Evolutionary conservation across 2,797 vertebrate genomes (phyloP).

Genomic region (Schizothorax lantsangensis): DNA sequence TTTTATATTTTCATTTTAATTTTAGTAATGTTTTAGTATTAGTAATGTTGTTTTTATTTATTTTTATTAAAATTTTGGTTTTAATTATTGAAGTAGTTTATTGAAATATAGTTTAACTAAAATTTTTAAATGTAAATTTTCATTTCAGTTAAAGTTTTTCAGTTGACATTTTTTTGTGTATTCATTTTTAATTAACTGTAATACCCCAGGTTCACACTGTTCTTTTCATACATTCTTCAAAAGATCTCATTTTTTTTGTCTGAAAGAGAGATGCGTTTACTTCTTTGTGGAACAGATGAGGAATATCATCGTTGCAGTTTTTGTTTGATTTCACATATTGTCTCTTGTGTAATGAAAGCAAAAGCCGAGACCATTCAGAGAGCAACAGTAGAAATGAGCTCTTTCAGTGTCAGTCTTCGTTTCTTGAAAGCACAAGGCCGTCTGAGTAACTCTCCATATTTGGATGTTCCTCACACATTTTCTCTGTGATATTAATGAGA

Average conservation of each 20-base stretch:
- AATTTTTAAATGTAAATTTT: too few species aligned
- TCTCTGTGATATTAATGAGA: slow-evolving; percentile 62
- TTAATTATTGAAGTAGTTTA: background rate
- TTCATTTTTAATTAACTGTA: background rate
- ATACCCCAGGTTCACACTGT: background rate
- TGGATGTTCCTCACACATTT: slow-evolving; percentile 53
- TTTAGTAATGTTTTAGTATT: background rate
- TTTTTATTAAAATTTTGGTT: background rate
- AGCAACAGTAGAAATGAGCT: slow-evolving; percentile 5
- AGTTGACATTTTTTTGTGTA: background rate
- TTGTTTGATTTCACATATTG: background rate
- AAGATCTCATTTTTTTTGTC: background rate
- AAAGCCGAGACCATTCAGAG: background rate
- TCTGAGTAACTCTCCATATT: background rate
- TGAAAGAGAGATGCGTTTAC: background rate
- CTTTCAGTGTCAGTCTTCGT: background rate
- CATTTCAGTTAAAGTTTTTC: background rate
- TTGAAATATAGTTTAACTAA: too few species aligned
- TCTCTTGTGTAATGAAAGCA: slow-evolving; percentile 2
- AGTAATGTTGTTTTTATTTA: background rate
- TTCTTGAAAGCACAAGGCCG: background rate
- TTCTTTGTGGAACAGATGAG: background rate
- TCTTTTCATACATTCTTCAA: background rate
- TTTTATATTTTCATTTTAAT: background rate
- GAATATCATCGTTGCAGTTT: background rate